Conservation (phyloP, 2,797 vertebrate genomes). For the Eleutherodactylus coqui region DNA sequence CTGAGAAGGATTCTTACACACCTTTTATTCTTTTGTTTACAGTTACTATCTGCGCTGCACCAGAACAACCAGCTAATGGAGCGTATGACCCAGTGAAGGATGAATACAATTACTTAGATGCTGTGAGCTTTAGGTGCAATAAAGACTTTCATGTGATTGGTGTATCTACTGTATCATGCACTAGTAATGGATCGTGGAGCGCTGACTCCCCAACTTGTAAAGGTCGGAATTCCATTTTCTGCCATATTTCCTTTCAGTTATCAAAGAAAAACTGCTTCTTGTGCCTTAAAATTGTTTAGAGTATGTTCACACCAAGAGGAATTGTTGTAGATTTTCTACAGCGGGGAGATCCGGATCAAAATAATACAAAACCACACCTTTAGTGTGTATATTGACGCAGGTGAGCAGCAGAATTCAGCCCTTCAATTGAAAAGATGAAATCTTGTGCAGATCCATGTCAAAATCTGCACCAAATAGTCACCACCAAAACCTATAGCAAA, state of each 20-base stretch:
- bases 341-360: too few species aligned
- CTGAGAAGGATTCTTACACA: neutral
- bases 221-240: slow-evolving; percentile 21
- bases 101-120: slow-evolving; percentile 14
- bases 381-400: too few species aligned
- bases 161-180: neutral
- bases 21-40: neutral
- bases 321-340: too few species aligned
- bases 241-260: neutral
- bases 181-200: slow-evolving; percentile 20
- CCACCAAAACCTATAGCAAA: too few species aligned
- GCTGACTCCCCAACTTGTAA: neutral
- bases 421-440: too few species aligned
- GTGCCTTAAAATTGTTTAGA: too few species aligned
- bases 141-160: neutral
- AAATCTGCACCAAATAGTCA: too few species aligned
- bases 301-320: too few species aligned
- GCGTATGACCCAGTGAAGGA: neutral
- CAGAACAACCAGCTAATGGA: neutral
- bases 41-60: slow-evolving; percentile 9
- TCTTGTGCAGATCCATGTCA: too few species aligned
- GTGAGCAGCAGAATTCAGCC: too few species aligned
- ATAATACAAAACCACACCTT: too few species aligned
- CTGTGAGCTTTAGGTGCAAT: slow-evolving; percentile 23
- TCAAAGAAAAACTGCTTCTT: too few species aligned